Evolutionary conservation across 2,113 vertebrate genomes (phyloP).

Genomic region (Dromaius novaehollandiae): DNA sequence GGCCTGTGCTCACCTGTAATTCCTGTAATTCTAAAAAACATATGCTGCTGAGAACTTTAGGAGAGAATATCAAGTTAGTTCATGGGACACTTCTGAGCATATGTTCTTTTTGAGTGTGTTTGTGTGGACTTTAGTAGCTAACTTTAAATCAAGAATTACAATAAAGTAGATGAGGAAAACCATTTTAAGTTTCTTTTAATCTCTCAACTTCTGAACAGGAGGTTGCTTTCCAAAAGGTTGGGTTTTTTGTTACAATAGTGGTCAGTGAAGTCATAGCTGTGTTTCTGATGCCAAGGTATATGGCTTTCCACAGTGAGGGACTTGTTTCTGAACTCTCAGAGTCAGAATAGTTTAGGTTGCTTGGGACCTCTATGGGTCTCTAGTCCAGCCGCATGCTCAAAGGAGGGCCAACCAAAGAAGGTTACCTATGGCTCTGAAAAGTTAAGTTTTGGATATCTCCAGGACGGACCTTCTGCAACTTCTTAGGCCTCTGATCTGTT

Average conservation of each 20-base stretch:
- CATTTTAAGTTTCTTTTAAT: not conserved
- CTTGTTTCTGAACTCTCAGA: not conserved
- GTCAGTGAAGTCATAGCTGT: not conserved
- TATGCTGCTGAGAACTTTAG: not conserved
- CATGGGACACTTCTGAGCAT: not conserved
- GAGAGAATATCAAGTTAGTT: not conserved
- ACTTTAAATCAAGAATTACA: not conserved
- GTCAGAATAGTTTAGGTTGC: not conserved
- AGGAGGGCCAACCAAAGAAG: not conserved
- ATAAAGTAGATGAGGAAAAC: not conserved
- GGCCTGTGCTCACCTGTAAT: not conserved
- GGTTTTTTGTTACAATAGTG: not conserved
- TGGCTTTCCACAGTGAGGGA: not conserved
- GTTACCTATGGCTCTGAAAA: accelerated
- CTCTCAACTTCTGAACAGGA: not conserved
- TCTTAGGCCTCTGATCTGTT: not conserved
- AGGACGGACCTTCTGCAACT: not conserved
- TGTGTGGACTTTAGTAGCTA: not conserved
- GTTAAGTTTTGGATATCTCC: not conserved
- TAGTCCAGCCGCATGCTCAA: not conserved
- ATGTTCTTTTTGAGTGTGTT: not conserved
- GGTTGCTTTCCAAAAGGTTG: not conserved
- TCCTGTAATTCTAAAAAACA: not conserved
- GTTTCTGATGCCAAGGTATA: not conserved
- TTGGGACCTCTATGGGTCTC: not conserved